Evolutionary conservation across 2,797 vertebrate species (phyloP).

Genomic region (Tadarida brasiliensis): DNA sequence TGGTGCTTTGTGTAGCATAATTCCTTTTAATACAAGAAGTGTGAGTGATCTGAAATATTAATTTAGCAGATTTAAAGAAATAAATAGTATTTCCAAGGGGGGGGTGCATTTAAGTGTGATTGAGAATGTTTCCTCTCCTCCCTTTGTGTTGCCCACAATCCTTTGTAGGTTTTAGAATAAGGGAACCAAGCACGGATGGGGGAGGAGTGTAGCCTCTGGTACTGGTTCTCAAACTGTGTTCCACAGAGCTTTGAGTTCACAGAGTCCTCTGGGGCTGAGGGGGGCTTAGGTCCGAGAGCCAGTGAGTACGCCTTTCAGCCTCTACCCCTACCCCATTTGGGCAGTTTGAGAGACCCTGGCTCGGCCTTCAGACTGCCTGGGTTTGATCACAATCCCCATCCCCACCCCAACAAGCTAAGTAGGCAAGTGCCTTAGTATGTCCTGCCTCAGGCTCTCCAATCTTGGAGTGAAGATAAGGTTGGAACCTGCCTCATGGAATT

Average conservation of each 20-base stretch:
- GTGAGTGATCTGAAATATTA: not conserved
- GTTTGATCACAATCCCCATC: not conserved
- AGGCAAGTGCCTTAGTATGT: not conserved
- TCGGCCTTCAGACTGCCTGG: not conserved
- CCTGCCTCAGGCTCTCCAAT: not conserved
- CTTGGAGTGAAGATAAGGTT: not conserved
- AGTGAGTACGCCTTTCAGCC: not conserved
- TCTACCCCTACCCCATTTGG: rapidly evolving
- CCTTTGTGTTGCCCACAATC: not conserved
- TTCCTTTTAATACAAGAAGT: not conserved
- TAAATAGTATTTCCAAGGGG: not conserved
- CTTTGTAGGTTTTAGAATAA: conserved; percentile 29
- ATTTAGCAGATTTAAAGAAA: conserved; percentile 20
- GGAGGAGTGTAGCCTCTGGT: not conserved
- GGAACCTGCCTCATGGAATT: not conserved
- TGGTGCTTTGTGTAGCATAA: not conserved
- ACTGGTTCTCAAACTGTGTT: not conserved
- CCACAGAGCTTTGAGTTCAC: not conserved
- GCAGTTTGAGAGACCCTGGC: not conserved
- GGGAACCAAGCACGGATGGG: not conserved
- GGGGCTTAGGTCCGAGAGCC: not conserved
- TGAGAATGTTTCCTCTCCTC: not conserved
- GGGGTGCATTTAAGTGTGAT: not conserved
- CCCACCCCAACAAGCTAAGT: not conserved
- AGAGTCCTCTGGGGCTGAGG: not conserved